These are phyloP conservation scores for Lethenteron camtschaticum DNA, from an alignment of 2,113 vertebrate genomes.

Conservation along the genomic window DNA sequence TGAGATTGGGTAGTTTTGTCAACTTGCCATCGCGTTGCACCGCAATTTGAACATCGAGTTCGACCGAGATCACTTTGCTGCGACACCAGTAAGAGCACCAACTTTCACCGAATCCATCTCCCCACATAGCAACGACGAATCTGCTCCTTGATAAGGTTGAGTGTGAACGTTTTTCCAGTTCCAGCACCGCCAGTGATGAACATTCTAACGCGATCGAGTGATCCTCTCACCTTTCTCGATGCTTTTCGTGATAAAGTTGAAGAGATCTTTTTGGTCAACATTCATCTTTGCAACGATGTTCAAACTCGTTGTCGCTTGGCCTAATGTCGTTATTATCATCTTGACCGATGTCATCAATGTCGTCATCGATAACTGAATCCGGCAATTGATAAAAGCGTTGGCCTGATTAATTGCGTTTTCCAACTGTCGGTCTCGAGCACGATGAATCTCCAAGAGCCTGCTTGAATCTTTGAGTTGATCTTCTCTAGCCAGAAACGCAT, in stretches of 20 bases:
- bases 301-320: too few relatives aligned
- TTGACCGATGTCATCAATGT: not conserved
- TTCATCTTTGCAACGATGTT: not conserved
- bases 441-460: not conserved
- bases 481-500: not conserved
- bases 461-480: not conserved
- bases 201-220: not conserved
- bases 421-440: not conserved
- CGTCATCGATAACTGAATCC: too few relatives aligned
- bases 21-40: not conserved
- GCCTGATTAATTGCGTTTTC: not conserved
- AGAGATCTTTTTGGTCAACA: not conserved
- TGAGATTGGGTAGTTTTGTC: not conserved
- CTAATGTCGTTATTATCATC: not conserved
- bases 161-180: not conserved
- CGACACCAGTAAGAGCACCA: not conserved
- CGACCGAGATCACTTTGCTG: not conserved
- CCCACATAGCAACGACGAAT: not conserved
- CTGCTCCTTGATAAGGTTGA: not conserved
- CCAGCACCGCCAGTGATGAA: constrained; percentile 3
- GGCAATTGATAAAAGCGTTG: not conserved
- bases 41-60: not conserved
- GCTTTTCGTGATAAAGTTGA: constrained; percentile 1
- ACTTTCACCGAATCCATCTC: not conserved
- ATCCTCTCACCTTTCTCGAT: not conserved